A percentile compares a stretch with the other conserved stretches of the same genome.
These are phyloP conservation scores for Conops quadrifasciatus DNA, from an alignment of 2,888 invertebrate species.

Conservation along the genomic window DNA sequence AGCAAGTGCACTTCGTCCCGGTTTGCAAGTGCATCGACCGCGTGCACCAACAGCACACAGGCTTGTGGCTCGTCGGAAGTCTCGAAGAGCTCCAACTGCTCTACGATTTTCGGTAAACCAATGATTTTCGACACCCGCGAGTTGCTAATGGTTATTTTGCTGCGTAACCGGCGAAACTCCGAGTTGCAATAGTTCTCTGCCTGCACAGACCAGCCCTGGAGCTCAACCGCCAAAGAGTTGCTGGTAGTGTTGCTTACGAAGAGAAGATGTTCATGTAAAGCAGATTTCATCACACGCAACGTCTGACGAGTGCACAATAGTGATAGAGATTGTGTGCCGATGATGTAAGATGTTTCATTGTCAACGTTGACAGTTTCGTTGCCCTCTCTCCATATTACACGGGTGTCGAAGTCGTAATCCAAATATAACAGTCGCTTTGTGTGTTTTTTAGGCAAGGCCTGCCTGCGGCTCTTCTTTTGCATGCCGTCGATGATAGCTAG, in stretches of 20 bases:
- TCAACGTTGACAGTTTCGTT: slow-evolving; percentile 29
- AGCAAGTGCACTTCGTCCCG: slow-evolving; percentile 57
- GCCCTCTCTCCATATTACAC: slow-evolving; percentile 46
- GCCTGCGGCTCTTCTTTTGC: slow-evolving; percentile 8
- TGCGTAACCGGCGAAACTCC: slow-evolving; percentile 46
- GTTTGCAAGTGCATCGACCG: slow-evolving; percentile 43
- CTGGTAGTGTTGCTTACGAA: slow-evolving; percentile 47
- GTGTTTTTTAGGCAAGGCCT: background rate
- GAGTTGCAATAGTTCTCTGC: slow-evolving; percentile 52
- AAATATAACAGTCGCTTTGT: slow-evolving; percentile 50
- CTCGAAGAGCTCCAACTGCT: slow-evolving; percentile 42
- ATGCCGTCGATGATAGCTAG: no score
- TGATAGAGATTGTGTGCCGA: slow-evolving; percentile 41
- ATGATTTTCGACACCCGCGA: slow-evolving; percentile 47
- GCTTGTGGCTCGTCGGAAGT: background rate
- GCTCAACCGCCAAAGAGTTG: slow-evolving; percentile 39
- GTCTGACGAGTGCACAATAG: slow-evolving; percentile 45
- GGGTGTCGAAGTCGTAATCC: slow-evolving; percentile 48
- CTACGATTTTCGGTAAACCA: slow-evolving; percentile 52
- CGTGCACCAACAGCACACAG: slow-evolving; percentile 51
- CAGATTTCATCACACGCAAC: slow-evolving; percentile 46
- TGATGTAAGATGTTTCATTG: slow-evolving; percentile 35
- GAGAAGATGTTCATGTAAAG: slow-evolving; percentile 38
- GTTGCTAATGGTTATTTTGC: slow-evolving; percentile 51
- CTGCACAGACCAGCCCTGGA: slow-evolving; percentile 45